Conservation (phyloP, 2,113 vertebrate species). For the Scomber colias region DNA sequence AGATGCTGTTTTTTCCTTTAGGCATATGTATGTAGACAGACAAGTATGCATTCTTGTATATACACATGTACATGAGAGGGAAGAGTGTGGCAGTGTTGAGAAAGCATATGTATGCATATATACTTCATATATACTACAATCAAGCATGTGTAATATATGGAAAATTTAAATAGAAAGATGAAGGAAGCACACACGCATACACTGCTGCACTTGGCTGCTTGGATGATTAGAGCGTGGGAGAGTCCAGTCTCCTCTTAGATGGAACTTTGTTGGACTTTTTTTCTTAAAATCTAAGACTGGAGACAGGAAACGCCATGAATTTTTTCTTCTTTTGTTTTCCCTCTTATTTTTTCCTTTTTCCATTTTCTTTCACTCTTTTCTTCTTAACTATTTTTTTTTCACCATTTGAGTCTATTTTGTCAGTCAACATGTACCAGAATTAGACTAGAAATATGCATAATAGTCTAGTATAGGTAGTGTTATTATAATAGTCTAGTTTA, state of each 20-base stretch:
- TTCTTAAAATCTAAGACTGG: conserved; percentile 41
- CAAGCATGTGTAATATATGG: too few species aligned
- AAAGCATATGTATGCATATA: conserved; percentile 30
- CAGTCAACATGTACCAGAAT: background rate
- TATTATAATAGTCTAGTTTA: background rate
- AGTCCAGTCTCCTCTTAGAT: conserved; percentile 23
- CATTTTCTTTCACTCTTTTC: background rate
- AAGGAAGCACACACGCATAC: conserved; percentile 33
- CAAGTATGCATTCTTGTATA: conserved; percentile 19
- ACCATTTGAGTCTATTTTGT: background rate
- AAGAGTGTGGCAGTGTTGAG: conserved; percentile 16
- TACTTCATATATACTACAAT: background rate
- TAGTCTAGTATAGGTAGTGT: background rate
- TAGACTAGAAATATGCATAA: background rate
- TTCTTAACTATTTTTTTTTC: background rate
- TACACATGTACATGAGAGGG: background rate
- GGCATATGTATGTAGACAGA: conserved; percentile 33
- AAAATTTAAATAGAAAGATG: too few species aligned
- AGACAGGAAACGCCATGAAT: background rate
- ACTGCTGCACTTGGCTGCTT: conserved; percentile 53
- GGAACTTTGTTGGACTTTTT: background rate
- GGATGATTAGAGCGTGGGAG: conserved; percentile 34
- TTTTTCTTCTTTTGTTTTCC: background rate
- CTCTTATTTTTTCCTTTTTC: background rate
- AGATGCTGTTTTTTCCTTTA: conserved; percentile 42